Base-by-base conservation (phyloP, 1,140 invertebrate species). In the Alviniconcha marisindica region DNA sequence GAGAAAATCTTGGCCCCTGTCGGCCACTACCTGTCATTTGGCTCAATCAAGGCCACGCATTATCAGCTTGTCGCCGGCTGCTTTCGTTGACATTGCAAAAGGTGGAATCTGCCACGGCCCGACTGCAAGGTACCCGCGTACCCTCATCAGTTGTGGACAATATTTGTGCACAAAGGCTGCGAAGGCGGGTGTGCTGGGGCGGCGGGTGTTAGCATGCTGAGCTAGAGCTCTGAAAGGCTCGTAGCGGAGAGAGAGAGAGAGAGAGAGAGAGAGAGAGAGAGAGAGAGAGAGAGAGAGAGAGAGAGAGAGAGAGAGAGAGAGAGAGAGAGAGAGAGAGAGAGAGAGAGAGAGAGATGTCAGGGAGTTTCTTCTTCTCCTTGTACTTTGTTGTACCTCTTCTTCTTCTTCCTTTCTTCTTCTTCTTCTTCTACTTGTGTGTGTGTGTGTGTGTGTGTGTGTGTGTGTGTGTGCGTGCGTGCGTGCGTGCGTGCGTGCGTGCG, bases 271-370 rank as follows among this genome's bases (percentile, higher is more conserved):
- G 51, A 24, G 48, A 83, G n/a, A 85, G 74, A 77, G 81, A 83
- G 82, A 73, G 28, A 82, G 77, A 81, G 51, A 56, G 74, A 80
- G 74, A 77, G 76, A 73, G 44, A 84, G 81, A 84, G 42, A 78
- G 73, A 71, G 42, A 77, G 80, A 80, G 40, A 81, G 83, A 83
- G 77, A 81, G 33, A 86, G 56, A 76, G 84, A 85, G 36, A 69
- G 66, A 84, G 48, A 83, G 80, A 83, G 36, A 84, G 69, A 87
- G 48, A 88, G 81, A 77, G 48, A 82, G 82, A 81, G 77, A 85
- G 82, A 87, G 74, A 82, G 78, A 83, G 48, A 40, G 48, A 40
- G 38, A 33, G 42, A 33, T 31, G 42, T 31, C 7, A 33, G 12
- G 33, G 42, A 44, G 71, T 5, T 5, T 31, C 15, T 12, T 71